Evolutionary conservation across 2,113 vertebrate genomes (phyloP), one percentile per base, ranked within the genome.

Genomic region (Jaculus jaculus): DNA sequence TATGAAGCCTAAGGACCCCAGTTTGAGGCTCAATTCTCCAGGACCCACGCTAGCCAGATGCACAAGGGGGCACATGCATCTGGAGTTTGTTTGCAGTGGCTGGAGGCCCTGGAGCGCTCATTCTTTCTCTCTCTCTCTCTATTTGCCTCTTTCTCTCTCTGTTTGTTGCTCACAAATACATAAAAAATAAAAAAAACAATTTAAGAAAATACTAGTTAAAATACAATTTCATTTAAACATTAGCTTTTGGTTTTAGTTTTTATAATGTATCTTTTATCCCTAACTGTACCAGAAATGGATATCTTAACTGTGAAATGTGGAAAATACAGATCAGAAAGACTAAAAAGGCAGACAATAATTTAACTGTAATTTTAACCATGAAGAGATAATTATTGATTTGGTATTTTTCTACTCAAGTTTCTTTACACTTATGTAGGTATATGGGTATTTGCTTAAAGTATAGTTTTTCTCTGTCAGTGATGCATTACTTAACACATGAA

Each of bases 361-460:
- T 26, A 79, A 24, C 9, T 93, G 5, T 87, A 51, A 69, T 81
- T 54, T 2, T 39, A 74, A 72, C 86, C 61, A 92, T 24, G 66
- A 26, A 88, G 78, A 87, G 18, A 88, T 60, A 72, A 20, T 68
- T 87, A 10, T 32, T 51, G 69, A 65, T 32, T 63, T 94, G 79
- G n/a, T 85, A 30, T 54, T 88, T 93, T 96, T 65, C 51, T 23
- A 87, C 61, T 87, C 74, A 15, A 20, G 42, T 71, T 12, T 73
- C 13, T 89, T 92, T 20, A 26, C 20, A 58, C 0, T 87, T 61
- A 63, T 61, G 81, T 85, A 37, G n/a, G 0, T 87, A 32, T 37
- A 9, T 73, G n/a, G 51, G 12, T 66, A 30, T 94, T 20, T 85
- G 75, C 42, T 91, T 88, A 74, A 74, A 87, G 68, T 84, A 87